Percentiles rank a stretch among this genome's conserved stretches.
These are phyloP conservation scores for Engraulis encrasicolus DNA, from an alignment of 2,113 vertebrate species.

Conservation along the genomic window DNA sequence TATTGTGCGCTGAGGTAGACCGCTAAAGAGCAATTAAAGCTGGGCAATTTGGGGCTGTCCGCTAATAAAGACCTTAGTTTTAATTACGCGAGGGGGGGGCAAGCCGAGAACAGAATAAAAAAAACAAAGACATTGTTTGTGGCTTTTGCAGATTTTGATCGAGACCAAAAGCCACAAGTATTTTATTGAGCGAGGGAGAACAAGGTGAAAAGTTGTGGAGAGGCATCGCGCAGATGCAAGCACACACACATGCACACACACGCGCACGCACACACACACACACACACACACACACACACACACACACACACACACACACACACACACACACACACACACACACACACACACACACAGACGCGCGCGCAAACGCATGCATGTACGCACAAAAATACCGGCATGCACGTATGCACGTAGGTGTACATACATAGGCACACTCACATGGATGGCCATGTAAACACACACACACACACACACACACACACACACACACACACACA, in stretches of 20 bases:
- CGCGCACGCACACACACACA: neutral
- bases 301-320: neutral
- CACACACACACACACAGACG: neutral
- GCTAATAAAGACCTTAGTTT: neutral
- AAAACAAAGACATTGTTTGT: neutral
- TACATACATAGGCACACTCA: neutral
- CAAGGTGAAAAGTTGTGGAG: neutral
- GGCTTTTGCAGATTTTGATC: neutral
- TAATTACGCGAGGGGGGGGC: neutral
- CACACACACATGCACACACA: neutral
- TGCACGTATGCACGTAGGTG: neutral
- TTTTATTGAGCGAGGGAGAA: neutral
- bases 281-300: neutral
- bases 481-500: neutral
- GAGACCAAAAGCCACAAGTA: slow-evolving; percentile 5
- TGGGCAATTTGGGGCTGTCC: neutral
- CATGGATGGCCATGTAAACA: too few species aligned
- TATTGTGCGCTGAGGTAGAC: neutral
- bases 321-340: neutral
- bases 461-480: neutral
- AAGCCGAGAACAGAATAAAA: neutral
- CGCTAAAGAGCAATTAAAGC: neutral
- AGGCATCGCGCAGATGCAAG: neutral
- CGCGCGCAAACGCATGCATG: neutral
- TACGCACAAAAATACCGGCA: neutral